Conservation (phyloP, 1,140 invertebrate genomes). For the Pogonomyrmex californicus region DNA sequence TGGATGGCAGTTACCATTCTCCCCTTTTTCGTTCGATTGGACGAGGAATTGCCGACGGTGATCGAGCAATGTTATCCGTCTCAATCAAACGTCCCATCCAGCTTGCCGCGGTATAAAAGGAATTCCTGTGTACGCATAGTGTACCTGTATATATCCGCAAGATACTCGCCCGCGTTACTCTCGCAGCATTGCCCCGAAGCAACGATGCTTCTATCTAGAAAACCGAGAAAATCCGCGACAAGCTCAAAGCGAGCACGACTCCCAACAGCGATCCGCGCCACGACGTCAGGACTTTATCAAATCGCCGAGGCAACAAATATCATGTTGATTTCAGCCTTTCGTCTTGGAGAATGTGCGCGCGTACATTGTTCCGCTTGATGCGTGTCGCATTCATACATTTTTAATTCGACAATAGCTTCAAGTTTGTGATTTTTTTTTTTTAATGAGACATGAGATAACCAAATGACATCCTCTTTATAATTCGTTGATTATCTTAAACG, state of each 20-base stretch:
- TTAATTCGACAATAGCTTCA: background rate
- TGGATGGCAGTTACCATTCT: background rate
- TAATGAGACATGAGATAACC: background rate
- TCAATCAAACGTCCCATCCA: constrained; percentile 71
- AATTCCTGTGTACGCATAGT: constrained; percentile 60
- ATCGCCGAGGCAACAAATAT: constrained; percentile 54
- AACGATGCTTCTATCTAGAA: constrained; percentile 68
- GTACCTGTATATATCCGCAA: background rate
- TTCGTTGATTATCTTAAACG: background rate
- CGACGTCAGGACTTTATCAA: constrained; percentile 60
- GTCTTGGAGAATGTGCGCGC: background rate
- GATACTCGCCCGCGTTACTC: background rate
- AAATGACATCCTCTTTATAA: background rate
- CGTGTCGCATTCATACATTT: constrained; percentile 36
- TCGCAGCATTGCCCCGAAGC: constrained; percentile 12
- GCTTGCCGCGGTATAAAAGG: constrained; percentile 64
- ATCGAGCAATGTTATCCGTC: constrained; percentile 73
- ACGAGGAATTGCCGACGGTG: constrained; percentile 59
- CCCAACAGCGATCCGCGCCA: constrained; percentile 16
- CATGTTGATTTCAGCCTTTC: constrained; percentile 44
- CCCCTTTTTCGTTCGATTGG: constrained; percentile 58
- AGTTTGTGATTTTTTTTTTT: background rate
- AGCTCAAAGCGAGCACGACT: constrained; percentile 48
- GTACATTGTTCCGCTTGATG: constrained; percentile 15
- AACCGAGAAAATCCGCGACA: constrained; percentile 54